Conservation (phyloP, 1,140 invertebrate species). For the Euglossa dilemma region DNA sequence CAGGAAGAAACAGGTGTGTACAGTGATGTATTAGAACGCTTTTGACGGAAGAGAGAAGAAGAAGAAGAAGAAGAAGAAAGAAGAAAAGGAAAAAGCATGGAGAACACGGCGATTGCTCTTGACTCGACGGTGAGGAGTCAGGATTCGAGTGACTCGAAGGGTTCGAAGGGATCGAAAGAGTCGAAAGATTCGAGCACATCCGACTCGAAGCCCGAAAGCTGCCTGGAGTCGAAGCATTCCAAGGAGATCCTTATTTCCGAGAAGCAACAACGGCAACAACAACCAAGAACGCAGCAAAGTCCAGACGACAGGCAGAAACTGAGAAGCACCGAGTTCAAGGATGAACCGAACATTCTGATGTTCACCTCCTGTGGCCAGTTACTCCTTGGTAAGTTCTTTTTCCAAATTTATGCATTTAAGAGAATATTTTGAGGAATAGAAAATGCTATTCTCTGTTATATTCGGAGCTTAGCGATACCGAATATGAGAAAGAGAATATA, state of each 20-base stretch:
- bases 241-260: slow-evolving; percentile 77
- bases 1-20: neutral
- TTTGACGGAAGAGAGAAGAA: neutral
- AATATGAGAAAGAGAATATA: no score
- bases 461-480: no score
- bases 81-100: slow-evolving; percentile 52
- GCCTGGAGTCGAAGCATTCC: slow-evolving; percentile 76
- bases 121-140: slow-evolving; percentile 80
- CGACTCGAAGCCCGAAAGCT: slow-evolving; percentile 74
- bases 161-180: slow-evolving; percentile 74
- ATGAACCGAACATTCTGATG: slow-evolving; percentile 78
- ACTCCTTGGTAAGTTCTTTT: slow-evolving; percentile 72
- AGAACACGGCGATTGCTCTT: slow-evolving; percentile 64
- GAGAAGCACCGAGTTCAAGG: slow-evolving; percentile 57
- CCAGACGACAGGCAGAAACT: slow-evolving; percentile 41
- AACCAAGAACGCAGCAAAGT: slow-evolving; percentile 28
- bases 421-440: no score
- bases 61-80: slow-evolving; percentile 19
- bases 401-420: neutral
- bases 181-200: slow-evolving; percentile 72
- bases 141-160: slow-evolving; percentile 76
- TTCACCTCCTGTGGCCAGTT: slow-evolving; percentile 79
- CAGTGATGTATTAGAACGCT: slow-evolving; percentile 17
- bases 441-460: neutral
- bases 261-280: slow-evolving; percentile 65